Conservation (phyloP, 2,797 vertebrate genomes). For the Sebastes elongatus region DNA sequence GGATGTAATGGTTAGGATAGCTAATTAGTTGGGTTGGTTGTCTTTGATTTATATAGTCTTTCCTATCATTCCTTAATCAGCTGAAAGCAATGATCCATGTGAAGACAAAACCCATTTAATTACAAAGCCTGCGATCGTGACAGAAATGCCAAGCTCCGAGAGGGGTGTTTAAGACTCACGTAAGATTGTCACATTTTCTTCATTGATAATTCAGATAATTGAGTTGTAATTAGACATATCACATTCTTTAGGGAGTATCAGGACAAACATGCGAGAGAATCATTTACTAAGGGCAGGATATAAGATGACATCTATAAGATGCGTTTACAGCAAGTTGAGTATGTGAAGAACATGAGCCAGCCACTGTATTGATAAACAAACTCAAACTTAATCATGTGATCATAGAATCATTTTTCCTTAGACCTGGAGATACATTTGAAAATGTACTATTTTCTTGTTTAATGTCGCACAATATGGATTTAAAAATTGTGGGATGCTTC, state of each 20-base stretch:
- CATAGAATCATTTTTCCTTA: background rate
- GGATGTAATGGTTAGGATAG: slow-evolving; percentile 73
- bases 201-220: slow-evolving; percentile 75
- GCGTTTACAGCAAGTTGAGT: background rate
- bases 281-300: slow-evolving; percentile 10
- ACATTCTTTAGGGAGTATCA: slow-evolving; percentile 51
- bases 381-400: background rate
- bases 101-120: slow-evolving; percentile 78
- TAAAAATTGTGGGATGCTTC: background rate
- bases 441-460: background rate
- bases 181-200: slow-evolving; percentile 70
- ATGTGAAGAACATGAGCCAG: background rate
- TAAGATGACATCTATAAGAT: slow-evolving; percentile 8
- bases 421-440: background rate
- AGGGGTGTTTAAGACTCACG: slow-evolving; percentile 69
- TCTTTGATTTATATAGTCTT: slow-evolving; percentile 82
- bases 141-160: slow-evolving; percentile 61
- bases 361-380: background rate
- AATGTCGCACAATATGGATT: background rate
- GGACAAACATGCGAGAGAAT: slow-evolving; percentile 47
- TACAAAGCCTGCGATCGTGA: slow-evolving; percentile 70
- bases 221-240: slow-evolving; percentile 69
- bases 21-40: slow-evolving; percentile 82
- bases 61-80: slow-evolving; percentile 79
- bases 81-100: slow-evolving; percentile 76